Evolutionary conservation across 2,113 vertebrate genomes (phyloP).

Genomic region (Carassius gibelio): DNA sequence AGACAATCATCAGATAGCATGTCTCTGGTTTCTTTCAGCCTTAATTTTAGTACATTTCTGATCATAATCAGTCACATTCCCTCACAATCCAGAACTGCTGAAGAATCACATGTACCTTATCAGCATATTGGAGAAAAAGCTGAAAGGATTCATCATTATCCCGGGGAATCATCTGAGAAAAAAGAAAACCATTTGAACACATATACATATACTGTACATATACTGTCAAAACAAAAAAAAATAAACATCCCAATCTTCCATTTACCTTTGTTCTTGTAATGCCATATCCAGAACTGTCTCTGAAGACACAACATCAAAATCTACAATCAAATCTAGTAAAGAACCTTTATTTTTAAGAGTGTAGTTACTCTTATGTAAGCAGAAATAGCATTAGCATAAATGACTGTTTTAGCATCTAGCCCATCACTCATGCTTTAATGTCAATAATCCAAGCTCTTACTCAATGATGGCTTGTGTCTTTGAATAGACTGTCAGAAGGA

Average conservation of each 20-base stretch:
- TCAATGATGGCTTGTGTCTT: slow-evolving; percentile 58
- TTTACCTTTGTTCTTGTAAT: slow-evolving; percentile 27
- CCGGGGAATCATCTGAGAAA: slow-evolving; percentile 23
- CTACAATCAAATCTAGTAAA: neutral
- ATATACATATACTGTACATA: neutral
- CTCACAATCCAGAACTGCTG: neutral
- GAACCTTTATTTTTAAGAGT: neutral
- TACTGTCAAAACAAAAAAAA: neutral
- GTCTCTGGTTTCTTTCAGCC: neutral
- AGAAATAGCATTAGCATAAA: neutral
- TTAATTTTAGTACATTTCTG: neutral
- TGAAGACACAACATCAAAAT: slow-evolving; percentile 46
- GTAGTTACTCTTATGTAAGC: neutral
- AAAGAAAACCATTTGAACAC: neutral
- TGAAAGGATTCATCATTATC: slow-evolving; percentile 43
- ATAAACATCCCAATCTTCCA: neutral
- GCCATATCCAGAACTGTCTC: slow-evolving; percentile 59
- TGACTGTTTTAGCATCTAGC: neutral
- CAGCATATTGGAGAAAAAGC: slow-evolving; percentile 65
- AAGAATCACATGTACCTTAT: slow-evolving; percentile 39
- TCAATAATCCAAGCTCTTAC: slow-evolving; percentile 55
- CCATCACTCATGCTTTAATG: neutral
- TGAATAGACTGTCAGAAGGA: slow-evolving; percentile 67
- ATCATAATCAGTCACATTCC: neutral
- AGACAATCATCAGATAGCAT: neutral